Evolutionary conservation across 2,888 invertebrate species (phyloP).

Genomic region (Pterostichus niger): DNA sequence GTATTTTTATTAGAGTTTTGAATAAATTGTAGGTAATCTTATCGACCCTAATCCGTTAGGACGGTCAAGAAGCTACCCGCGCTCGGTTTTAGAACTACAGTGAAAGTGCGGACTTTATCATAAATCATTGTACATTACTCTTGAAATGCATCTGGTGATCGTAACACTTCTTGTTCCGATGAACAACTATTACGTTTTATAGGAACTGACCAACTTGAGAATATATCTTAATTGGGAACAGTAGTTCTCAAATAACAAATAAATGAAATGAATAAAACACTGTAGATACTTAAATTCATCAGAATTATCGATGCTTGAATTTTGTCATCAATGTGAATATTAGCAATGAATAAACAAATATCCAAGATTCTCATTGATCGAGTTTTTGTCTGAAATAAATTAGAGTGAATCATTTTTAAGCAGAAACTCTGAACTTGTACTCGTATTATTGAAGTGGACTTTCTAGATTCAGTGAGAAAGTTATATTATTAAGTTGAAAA

Average conservation of each 20-base stretch:
- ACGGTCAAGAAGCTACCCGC: neutral
- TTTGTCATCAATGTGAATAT: neutral
- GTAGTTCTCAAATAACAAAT: neutral
- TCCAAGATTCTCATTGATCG: neutral
- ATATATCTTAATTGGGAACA: neutral
- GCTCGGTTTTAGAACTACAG: neutral
- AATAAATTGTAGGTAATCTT: constrained; percentile 46
- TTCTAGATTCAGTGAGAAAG: constrained; percentile 31
- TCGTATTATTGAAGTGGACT: constrained; percentile 23
- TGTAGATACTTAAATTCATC: neutral
- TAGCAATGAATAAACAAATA: neutral
- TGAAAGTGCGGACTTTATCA: constrained; percentile 17
- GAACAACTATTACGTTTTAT: neutral
- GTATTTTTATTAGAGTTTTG: constrained; percentile 42
- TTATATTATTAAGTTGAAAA: constrained; percentile 32
- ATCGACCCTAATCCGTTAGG: constrained; percentile 26
- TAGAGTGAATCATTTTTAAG: neutral
- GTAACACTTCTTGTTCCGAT: neutral
- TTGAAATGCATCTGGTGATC: constrained; percentile 14
- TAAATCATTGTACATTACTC: constrained; percentile 1
- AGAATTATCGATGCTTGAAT: neutral
- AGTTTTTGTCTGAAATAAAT: constrained; percentile 8
- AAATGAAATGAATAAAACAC: neutral
- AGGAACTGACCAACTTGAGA: neutral
- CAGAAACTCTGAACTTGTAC: constrained; percentile 6